Conservation (phyloP, 2,888 invertebrate species). For the Adineta ricciae region DNA sequence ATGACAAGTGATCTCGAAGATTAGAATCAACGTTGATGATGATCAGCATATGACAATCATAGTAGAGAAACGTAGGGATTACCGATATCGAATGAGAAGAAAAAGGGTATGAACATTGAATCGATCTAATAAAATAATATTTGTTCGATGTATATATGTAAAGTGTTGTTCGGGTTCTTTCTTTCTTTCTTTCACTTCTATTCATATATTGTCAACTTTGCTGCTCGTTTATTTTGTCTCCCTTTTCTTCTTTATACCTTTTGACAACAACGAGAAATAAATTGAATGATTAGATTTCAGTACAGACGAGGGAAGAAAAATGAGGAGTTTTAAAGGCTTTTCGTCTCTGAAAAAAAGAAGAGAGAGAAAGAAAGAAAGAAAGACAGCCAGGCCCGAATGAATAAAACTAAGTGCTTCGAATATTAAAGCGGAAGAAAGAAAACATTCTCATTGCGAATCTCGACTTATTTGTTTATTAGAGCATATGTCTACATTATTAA, state of each 20-base stretch:
- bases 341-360: background rate
- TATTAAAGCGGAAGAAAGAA: background rate
- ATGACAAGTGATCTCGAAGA: too few relatives aligned
- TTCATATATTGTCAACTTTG: background rate
- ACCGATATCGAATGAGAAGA: background rate
- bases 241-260: background rate
- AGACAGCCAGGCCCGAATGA: background rate
- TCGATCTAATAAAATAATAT: background rate
- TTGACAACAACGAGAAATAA: background rate
- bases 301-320: background rate
- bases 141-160: background rate
- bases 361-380: too few relatives aligned
- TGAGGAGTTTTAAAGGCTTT: background rate
- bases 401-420: background rate
- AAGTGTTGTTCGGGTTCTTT: background rate
- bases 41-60: background rate
- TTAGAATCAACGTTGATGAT: background rate
- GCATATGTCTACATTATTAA: background rate
- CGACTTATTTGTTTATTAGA: background rate
- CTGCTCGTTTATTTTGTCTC: background rate
- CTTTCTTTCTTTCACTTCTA: background rate
- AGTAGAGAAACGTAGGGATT: background rate
- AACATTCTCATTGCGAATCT: background rate
- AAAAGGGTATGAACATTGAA: background rate
- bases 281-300: background rate